Percentiles rank a stretch among this genome's conserved stretches.
phyloP scores from a whole-genome alignment of 2,797 vertebrate species.

The Pampus argenteus region DNA sequence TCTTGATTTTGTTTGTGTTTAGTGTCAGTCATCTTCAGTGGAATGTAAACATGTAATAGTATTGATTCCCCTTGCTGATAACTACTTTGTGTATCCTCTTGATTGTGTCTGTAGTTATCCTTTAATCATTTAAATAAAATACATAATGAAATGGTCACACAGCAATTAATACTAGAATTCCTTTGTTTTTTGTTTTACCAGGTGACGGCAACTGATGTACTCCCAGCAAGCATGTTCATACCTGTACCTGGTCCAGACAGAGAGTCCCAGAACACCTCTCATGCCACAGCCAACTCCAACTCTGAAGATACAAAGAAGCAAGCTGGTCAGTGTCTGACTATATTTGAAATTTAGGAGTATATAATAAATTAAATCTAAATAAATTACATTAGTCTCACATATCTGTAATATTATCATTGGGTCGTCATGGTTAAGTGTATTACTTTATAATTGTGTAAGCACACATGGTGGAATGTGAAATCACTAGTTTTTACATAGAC shows the following conservation, averaged over 20 bases:
- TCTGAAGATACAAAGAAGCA: slow-evolving; percentile 90
- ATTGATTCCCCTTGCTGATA: slow-evolving; percentile 5
- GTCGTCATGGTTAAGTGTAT: background rate
- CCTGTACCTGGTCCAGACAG: slow-evolving; percentile 89
- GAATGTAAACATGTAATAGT: background rate
- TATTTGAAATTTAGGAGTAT: slow-evolving; percentile 2
- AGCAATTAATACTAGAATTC: slow-evolving; percentile 34
- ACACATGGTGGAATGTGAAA: slow-evolving; percentile 8
- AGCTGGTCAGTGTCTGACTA: slow-evolving; percentile 86
- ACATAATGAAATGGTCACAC: slow-evolving; percentile 2
- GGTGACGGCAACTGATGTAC: slow-evolving; percentile 95
- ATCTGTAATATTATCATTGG: background rate
- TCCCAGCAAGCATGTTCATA: slow-evolving; percentile 98
- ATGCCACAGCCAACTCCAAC: slow-evolving; percentile 79
- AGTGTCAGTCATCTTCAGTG: background rate
- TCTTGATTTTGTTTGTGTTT: background rate
- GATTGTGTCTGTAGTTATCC: slow-evolving; percentile 16
- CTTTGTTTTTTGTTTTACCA: slow-evolving; percentile 80
- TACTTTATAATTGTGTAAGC: background rate
- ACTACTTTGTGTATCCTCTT: slow-evolving; percentile 4
- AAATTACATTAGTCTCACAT: background rate
- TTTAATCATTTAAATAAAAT: slow-evolving; percentile 31
- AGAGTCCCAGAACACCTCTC: slow-evolving; percentile 84
- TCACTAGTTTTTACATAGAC: background rate
- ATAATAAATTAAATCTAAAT: background rate